Percentiles rank a stretch among this genome's conserved stretches.
Evolutionary conservation across 2,113 vertebrate genomes (phyloP).

Genomic region (Anarhynchus alexandrinus): DNA sequence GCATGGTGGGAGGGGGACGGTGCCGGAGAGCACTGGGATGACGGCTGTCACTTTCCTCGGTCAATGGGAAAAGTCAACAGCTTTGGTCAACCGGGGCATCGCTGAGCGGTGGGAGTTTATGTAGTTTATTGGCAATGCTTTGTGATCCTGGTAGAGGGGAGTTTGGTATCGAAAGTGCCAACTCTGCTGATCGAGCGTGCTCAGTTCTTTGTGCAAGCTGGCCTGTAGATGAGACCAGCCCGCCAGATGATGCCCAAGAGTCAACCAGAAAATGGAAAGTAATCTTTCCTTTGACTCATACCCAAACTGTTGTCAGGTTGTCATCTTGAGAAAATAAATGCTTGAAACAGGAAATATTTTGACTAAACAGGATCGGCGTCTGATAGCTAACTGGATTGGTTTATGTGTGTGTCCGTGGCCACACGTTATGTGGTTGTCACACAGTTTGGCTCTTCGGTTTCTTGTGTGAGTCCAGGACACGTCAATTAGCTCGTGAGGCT

Average conservation of each 20-base stretch:
- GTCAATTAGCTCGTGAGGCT: not conserved
- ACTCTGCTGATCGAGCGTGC: not conserved
- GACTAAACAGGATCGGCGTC: constrained; percentile 29
- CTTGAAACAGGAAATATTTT: constrained; percentile 67
- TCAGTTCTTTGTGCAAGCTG: not conserved
- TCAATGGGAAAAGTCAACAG: not conserved
- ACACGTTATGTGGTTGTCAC: not conserved
- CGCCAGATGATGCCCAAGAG: not conserved
- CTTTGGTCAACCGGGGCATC: not conserved
- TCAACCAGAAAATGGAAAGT: constrained; percentile 71
- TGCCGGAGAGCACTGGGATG: not conserved
- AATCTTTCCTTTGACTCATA: constrained; percentile 65
- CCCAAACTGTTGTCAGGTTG: constrained; percentile 41
- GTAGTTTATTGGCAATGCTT: not conserved
- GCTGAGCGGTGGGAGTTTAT: not conserved
- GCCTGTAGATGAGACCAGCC: not conserved
- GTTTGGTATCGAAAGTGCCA: not conserved
- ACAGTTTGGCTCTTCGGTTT: not conserved
- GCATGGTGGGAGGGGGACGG: not conserved
- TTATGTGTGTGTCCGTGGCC: not conserved
- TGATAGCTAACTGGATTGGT: not conserved
- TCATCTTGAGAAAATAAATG: constrained; percentile 67
- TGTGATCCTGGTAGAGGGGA: not conserved
- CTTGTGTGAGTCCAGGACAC: not conserved
- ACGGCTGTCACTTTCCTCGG: not conserved